phyloP scores from a whole-genome alignment of 2,113 vertebrate genomes.

The Labeo rohita region DNA sequence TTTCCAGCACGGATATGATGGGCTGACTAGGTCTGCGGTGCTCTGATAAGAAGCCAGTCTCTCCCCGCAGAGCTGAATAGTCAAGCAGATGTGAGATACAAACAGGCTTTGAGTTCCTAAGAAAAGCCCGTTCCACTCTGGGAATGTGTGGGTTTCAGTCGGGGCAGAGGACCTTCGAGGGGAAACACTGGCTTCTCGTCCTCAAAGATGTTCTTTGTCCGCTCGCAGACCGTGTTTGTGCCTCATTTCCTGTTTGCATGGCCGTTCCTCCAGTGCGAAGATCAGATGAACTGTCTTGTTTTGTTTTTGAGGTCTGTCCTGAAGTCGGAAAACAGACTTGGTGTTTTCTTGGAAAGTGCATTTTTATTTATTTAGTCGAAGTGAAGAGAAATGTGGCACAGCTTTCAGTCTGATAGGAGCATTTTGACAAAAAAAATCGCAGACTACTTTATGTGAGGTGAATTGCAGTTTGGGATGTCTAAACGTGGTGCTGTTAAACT shows the following conservation, averaged over 20 bases:
- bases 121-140: conserved; percentile 71
- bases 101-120: conserved; percentile 74
- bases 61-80: conserved; percentile 78
- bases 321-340: background rate
- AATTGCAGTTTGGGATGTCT: background rate
- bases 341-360: conserved; percentile 2
- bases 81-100: conserved; percentile 80
- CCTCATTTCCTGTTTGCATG: conserved; percentile 76
- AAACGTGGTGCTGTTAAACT: conserved; percentile 15
- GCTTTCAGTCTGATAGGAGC: background rate
- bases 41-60: conserved; percentile 92
- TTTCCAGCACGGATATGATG: conserved; percentile 84
- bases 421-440: background rate
- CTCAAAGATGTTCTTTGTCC: conserved; percentile 83
- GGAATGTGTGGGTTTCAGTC: conserved; percentile 49
- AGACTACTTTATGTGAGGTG: background rate
- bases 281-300: conserved; percentile 45
- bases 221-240: conserved; percentile 71
- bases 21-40: conserved; percentile 83
- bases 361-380: background rate
- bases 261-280: conserved; percentile 34
- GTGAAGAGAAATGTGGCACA: background rate
- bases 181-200: conserved; percentile 70
- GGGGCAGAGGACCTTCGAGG: conserved; percentile 73
- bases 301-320: conserved; percentile 36